These are phyloP conservation scores for Danio albolineatus DNA, from an alignment of 2,797 vertebrate genomes.

Conservation along the genomic window DNA sequence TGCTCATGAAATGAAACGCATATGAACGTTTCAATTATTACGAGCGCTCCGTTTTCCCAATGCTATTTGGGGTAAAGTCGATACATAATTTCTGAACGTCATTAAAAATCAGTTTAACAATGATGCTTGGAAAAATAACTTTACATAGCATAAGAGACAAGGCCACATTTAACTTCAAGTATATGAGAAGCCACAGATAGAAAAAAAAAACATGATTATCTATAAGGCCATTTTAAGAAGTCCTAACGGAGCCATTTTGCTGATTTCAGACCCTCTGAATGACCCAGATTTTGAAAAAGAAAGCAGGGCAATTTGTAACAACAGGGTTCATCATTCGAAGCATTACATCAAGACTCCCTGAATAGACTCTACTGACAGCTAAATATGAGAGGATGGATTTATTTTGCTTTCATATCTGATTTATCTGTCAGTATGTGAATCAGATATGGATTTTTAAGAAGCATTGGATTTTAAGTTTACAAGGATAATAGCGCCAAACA, in stretches of 20 bases:
- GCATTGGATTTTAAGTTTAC: neutral
- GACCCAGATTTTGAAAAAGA: slow-evolving; percentile 40
- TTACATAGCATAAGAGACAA: slow-evolving; percentile 9
- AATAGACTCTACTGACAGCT: neutral
- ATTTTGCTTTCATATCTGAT: neutral
- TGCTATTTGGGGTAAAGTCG: slow-evolving; percentile 19
- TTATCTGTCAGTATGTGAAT: too few species aligned
- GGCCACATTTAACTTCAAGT: slow-evolving; percentile 1
- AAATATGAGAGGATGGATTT: slow-evolving; percentile 1
- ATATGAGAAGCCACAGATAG: neutral
- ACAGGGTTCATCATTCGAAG: slow-evolving; percentile 35
- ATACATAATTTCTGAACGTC: slow-evolving; percentile 8
- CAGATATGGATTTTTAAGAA: neutral
- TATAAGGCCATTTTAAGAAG: slow-evolving; percentile 21
- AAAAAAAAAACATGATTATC: slow-evolving; percentile 1
- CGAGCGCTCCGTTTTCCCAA: neutral
- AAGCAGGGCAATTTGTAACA: slow-evolving; percentile 38
- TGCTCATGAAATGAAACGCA: neutral
- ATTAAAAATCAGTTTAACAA: slow-evolving; percentile 19
- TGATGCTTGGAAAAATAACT: slow-evolving; percentile 4
- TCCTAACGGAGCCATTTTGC: neutral
- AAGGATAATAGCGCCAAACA: neutral
- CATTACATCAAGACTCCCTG: slow-evolving; percentile 16
- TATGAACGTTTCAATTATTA: slow-evolving; percentile 24
- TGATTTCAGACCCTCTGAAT: slow-evolving; percentile 29